phyloP scores from a whole-genome alignment of 2,113 vertebrate species.

The Leptocoma aspasia region DNA sequence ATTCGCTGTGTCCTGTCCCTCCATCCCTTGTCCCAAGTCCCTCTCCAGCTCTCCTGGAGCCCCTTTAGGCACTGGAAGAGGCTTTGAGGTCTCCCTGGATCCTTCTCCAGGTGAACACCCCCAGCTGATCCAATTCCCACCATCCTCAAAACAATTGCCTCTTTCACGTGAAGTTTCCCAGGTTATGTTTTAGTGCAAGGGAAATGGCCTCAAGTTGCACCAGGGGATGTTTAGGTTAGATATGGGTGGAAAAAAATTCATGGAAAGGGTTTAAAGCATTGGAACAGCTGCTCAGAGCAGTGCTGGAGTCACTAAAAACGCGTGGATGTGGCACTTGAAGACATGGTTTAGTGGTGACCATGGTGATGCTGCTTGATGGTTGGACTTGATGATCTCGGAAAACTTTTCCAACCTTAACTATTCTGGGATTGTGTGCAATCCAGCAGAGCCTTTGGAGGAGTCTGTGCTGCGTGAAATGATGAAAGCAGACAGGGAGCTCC shows the following conservation, averaged over 20 bases:
- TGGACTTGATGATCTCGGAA: background rate
- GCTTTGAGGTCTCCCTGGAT: background rate
- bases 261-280: background rate
- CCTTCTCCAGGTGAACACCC: background rate
- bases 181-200: background rate
- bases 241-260: background rate
- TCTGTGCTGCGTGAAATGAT: background rate
- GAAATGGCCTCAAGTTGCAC: background rate
- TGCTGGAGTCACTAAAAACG: background rate
- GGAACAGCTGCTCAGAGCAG: background rate
- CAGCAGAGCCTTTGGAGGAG: background rate
- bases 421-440: background rate
- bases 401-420: background rate
- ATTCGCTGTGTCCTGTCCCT: background rate
- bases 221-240: background rate
- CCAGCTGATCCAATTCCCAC: background rate
- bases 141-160: background rate
- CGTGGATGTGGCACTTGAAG: background rate
- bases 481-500: background rate
- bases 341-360: rapidly evolving
- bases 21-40: background rate
- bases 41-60: background rate
- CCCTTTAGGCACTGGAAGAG: background rate
- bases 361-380: background rate
- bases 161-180: background rate